Evolutionary conservation across 1,140 invertebrate genomes (phyloP).

Genomic region (Drosophila ercepeae): DNA sequence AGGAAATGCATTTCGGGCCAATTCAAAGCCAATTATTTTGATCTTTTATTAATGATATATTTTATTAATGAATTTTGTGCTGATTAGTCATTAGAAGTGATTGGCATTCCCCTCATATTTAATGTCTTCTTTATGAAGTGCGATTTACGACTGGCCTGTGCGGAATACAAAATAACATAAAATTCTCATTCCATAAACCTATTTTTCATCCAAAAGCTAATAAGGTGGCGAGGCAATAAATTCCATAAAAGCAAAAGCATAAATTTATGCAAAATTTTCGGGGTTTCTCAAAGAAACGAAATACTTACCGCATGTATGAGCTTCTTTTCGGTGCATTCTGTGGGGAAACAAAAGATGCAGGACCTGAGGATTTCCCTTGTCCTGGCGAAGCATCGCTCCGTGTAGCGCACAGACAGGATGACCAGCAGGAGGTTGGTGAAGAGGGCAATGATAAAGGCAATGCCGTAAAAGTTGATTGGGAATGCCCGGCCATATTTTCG

Average conservation of each 20-base stretch:
- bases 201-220: neutral
- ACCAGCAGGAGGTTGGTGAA: conserved; percentile 43
- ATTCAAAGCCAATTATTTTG: too few relatives aligned
- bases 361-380: conserved; percentile 8
- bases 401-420: conserved; percentile 38
- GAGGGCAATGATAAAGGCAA: conserved; percentile 6
- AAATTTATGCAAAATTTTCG: neutral
- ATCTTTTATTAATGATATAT: neutral
- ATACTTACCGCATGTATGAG: conserved; percentile 46
- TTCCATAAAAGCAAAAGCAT: neutral
- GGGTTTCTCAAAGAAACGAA: neutral
- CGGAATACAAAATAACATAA: conserved; percentile 17
- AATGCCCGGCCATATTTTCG: conserved; percentile 1
- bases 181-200: neutral
- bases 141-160: conserved; percentile 7
- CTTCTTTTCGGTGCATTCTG: conserved; percentile 12
- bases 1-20: neutral
- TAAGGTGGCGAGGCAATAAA: neutral
- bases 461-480: conserved; percentile 3
- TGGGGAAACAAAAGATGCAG: conserved; percentile 5
- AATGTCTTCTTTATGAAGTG: conserved; percentile 31
- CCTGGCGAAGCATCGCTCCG: conserved; percentile 5
- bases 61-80: neutral
- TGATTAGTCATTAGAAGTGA: neutral
- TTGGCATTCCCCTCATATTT: conserved; percentile 8